A percentile compares a stretch with the other conserved stretches of the same genome.
phyloP scores from a whole-genome alignment of 2,888 invertebrate species.

The Drosophila eohydei region DNA sequence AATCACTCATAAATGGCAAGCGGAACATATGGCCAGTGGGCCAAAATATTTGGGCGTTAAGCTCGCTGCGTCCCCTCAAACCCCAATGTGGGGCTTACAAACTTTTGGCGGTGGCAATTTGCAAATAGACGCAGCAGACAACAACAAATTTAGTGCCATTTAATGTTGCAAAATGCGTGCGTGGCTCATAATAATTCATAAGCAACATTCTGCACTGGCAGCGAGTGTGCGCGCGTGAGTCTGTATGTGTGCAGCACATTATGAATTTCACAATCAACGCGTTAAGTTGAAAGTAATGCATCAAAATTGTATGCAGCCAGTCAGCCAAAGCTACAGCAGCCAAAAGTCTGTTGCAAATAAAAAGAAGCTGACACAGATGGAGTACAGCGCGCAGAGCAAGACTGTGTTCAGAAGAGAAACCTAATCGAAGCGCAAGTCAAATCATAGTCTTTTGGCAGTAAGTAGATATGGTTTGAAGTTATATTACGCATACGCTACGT shows the following conservation, averaged over 20 bases:
- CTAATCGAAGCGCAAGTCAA: conserved; percentile 4
- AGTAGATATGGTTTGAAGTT: neutral
- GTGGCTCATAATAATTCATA: conserved; percentile 80
- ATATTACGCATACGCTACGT: conserved; percentile 13
- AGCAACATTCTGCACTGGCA: conserved; percentile 76
- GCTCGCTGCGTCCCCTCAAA: neutral
- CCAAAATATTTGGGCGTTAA: conserved; percentile 27
- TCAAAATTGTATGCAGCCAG: conserved; percentile 53
- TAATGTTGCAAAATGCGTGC: conserved; percentile 80
- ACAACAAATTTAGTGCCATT: conserved; percentile 78
- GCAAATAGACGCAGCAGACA: conserved; percentile 72
- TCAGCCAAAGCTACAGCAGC: conserved; percentile 5
- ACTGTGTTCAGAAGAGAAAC: conserved; percentile 17
- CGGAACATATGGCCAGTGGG: conserved; percentile 58
- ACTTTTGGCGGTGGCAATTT: conserved; percentile 68
- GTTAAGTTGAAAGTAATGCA: conserved; percentile 81
- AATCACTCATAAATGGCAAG: conserved; percentile 77
- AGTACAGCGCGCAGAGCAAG: conserved; percentile 33
- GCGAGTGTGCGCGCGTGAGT: conserved; percentile 7
- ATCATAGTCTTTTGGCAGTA: conserved; percentile 15
- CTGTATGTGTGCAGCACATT: conserved; percentile 32
- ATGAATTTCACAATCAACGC: conserved; percentile 72
- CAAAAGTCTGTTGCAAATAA: conserved; percentile 6
- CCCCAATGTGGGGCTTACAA: conserved; percentile 23
- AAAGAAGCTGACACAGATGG: conserved; percentile 64